Conservation (phyloP, 1,140 invertebrate genomes). For the Formica selysi region DNA sequence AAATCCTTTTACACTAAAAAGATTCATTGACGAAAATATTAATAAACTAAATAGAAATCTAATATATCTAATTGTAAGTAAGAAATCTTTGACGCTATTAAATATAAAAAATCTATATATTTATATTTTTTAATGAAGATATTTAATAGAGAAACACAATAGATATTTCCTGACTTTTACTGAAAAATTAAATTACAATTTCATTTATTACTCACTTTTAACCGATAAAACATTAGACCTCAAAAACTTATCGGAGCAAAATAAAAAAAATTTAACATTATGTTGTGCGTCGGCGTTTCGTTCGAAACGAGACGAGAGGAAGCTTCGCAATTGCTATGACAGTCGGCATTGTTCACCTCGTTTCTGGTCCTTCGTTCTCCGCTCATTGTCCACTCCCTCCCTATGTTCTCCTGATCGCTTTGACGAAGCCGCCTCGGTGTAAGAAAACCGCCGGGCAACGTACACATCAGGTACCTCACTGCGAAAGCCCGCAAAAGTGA, state of each 20-base stretch:
- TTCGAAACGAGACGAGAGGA: constrained; percentile 60
- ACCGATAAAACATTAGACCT: neutral
- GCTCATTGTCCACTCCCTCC: neutral
- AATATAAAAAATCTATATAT: neutral
- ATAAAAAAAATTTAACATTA: constrained; percentile 10
- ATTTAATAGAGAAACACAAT: too few relatives aligned
- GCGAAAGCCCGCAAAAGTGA: constrained; percentile 69
- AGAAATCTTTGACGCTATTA: neutral
- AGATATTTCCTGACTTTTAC: too few relatives aligned
- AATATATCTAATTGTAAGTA: neutral
- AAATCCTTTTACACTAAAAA: neutral
- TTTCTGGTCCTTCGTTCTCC: constrained; percentile 35
- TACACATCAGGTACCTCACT: constrained; percentile 60
- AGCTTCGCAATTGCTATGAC: constrained; percentile 57
- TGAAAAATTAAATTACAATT: too few relatives aligned
- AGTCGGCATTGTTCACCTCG: constrained; percentile 73
- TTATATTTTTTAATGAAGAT: too few relatives aligned
- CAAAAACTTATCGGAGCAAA: neutral
- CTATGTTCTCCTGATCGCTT: constrained; percentile 72
- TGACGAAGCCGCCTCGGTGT: constrained; percentile 74
- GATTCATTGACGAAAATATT: neutral
- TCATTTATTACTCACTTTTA: too few relatives aligned
- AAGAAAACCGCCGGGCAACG: constrained; percentile 56
- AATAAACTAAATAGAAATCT: neutral
- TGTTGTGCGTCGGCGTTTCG: constrained; percentile 4